Conservation (phyloP, 2,797 vertebrate species). For the Carduelis carduelis region DNA sequence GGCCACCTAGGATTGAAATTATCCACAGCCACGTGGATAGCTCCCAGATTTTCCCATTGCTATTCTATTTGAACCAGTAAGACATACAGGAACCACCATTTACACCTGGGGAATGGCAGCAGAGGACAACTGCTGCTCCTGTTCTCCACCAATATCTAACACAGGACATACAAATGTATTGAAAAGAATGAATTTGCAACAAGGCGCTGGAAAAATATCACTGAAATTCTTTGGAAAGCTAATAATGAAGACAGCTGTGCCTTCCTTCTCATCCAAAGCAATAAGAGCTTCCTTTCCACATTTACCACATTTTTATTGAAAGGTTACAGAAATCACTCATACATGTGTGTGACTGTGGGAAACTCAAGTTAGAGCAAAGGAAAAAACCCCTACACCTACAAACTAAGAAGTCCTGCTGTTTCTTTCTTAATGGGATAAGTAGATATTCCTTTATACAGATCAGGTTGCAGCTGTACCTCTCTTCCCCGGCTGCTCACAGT, state of each 20-base stretch:
- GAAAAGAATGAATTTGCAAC: not conserved
- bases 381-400: fast-evolving
- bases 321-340: not conserved
- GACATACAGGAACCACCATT: not conserved
- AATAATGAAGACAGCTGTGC: not conserved
- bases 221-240: not conserved
- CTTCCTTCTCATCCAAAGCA: not conserved
- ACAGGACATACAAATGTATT: not conserved
- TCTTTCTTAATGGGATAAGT: not conserved
- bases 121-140: not conserved
- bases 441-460: not conserved
- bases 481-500: not conserved
- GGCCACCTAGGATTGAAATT: not conserved
- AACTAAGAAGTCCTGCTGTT: not conserved
- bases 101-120: not conserved
- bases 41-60: not conserved
- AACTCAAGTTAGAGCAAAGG: not conserved
- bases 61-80: not conserved
- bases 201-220: not conserved
- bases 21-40: not conserved
- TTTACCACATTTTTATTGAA: not conserved
- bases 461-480: not conserved
- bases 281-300: not conserved
- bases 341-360: fast-evolving
- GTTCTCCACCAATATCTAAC: not conserved